Evolutionary conservation across 1,140 invertebrate genomes (phyloP).

Genomic region (Cataglyphis hispanica): DNA sequence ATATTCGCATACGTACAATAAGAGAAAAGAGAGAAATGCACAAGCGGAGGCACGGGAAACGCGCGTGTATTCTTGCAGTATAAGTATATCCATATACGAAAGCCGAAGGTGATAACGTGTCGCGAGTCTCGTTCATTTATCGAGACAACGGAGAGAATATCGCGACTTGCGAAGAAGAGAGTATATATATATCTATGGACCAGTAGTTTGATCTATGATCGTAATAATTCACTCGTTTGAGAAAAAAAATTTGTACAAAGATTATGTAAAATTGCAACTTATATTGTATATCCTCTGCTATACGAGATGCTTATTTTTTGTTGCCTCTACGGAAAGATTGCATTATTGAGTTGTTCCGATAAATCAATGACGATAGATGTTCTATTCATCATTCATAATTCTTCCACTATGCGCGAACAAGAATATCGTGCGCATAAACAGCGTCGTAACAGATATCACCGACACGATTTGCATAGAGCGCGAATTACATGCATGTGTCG

Average conservation of each 20-base stretch:
- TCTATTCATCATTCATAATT: slow-evolving; percentile 34
- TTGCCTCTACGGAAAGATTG: neutral
- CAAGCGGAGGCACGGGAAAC: slow-evolving; percentile 51
- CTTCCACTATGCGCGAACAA: neutral
- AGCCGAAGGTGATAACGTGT: slow-evolving; percentile 67
- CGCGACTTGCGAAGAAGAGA: neutral
- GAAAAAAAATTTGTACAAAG: neutral
- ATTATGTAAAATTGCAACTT: neutral
- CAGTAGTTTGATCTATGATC: too few species aligned
- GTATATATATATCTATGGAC: neutral
- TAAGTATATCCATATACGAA: slow-evolving; percentile 41
- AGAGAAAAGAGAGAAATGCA: slow-evolving; percentile 59
- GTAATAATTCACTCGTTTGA: too few species aligned
- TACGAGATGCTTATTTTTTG: too few species aligned
- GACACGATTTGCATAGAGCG: slow-evolving; percentile 20
- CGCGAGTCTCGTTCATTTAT: slow-evolving; percentile 39
- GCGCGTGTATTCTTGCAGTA: slow-evolving; percentile 51
- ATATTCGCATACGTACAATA: slow-evolving; percentile 49
- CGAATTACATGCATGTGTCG: slow-evolving; percentile 54
- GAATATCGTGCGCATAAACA: slow-evolving; percentile 9
- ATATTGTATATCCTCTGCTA: neutral
- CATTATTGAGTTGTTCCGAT: slow-evolving; percentile 10
- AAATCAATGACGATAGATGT: slow-evolving; percentile 35
- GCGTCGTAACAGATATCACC: slow-evolving; percentile 11
- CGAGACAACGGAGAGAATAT: slow-evolving; percentile 1